Base-by-base conservation (phyloP, 2,113 vertebrate genomes). In the Probosciger aterrimus region DNA sequence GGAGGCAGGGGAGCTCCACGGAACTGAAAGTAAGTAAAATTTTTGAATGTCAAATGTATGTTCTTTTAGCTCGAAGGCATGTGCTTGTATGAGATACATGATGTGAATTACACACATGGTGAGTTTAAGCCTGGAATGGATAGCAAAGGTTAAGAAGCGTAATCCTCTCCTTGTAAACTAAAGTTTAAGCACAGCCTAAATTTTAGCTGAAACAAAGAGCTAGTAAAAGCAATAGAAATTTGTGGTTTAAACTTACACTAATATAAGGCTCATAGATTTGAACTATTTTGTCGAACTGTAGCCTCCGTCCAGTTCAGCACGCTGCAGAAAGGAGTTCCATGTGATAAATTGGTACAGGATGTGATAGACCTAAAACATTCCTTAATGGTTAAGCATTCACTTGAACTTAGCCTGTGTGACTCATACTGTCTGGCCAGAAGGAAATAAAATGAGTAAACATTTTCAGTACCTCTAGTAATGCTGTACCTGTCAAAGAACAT, bases 11-110 rank as follows among this genome's bases (percentile, higher is more conserved):
- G 71, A 52, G 8, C 10, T 49, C 31, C 8, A 3, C 43, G 28
- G 35, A 82, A 53, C 11, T 67, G 24, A 59, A 53, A 49, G 5
- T 22, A 44, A 70, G 31, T 50, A 71, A 33, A 65, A 78, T 28
- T 77, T 76, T 65, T 68, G n/a, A 71, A 28, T 3, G 1, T 33
- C 1, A 5, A 31, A 43, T 28, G 1, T 35, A 4, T 63, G 27
- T 44, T 73, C 44, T 69, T 92, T 91, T 5, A 60, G 27, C 18
- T 68, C 47, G 49, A 65, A 83, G 71, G 31, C 11, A 22, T 27
- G 4, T 64, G 9, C 14, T 71, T 0, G 1, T 49, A 49, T 22
- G 31, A 67, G 84, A 63, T 44, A 47, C 7, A 8, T 1, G 0
- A 7, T 9, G 31, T 7, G 17, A 70, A 39, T n/a, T 57, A 11